phyloP scores from a whole-genome alignment of 2,113 vertebrate genomes.

The Tursiops truncatus region DNA sequence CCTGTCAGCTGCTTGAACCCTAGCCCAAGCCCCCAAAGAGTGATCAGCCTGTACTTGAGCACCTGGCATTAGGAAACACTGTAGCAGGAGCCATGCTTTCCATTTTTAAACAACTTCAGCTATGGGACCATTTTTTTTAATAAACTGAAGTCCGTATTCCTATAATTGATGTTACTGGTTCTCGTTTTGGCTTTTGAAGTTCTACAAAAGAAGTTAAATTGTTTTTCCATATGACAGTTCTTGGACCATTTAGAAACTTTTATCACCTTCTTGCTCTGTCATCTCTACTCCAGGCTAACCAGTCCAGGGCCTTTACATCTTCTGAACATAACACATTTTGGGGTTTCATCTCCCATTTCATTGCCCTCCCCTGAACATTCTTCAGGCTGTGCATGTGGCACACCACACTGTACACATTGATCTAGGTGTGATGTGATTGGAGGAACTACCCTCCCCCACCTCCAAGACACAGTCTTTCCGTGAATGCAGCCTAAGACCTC shows the following conservation, averaged over 20 bases:
- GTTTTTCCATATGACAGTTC: neutral
- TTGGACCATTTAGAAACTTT: constrained; percentile 13
- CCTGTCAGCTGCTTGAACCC: neutral
- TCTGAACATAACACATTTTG: neutral
- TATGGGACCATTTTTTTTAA: neutral
- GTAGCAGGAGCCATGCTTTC: neutral
- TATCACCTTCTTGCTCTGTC: neutral
- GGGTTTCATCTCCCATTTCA: neutral
- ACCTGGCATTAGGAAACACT: neutral
- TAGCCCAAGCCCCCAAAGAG: neutral
- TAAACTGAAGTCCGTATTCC: neutral
- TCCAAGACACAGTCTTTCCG: neutral
- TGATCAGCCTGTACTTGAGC: neutral
- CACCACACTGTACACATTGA: neutral
- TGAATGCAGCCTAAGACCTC: neutral
- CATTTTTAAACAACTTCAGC: neutral
- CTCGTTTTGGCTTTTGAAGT: constrained; percentile 2
- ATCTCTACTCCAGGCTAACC: neutral
- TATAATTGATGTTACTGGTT: neutral
- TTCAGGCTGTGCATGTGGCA: neutral
- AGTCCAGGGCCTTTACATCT: neutral
- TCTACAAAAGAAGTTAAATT: constrained; percentile 42
- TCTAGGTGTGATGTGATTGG: neutral
- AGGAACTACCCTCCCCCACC: neutral
- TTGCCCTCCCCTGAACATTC: neutral